Conservation (phyloP, 2,797 vertebrate genomes). For the Octomys mimax region DNA sequence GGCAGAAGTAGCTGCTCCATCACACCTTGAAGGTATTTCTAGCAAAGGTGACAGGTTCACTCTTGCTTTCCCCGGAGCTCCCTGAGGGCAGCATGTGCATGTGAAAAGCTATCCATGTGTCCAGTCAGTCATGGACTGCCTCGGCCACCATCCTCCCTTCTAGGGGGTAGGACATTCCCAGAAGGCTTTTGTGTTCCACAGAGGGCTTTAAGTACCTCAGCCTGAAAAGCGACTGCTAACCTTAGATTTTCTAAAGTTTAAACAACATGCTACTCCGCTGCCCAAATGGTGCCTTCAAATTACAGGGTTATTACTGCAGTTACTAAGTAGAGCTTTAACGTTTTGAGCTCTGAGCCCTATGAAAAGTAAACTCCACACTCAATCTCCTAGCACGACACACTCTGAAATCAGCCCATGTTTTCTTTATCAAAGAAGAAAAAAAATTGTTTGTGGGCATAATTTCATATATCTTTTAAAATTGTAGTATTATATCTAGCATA, state of each 20-base stretch:
- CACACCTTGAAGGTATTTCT: background rate
- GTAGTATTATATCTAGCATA: background rate
- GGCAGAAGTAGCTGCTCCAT: background rate
- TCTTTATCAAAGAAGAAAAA: background rate
- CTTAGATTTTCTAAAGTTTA: conserved; percentile 66
- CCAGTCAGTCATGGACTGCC: background rate
- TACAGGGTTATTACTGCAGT: background rate
- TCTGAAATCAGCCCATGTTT: background rate
- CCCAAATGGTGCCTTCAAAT: conserved; percentile 39
- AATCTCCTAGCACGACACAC: background rate
- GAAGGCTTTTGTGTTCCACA: conserved; percentile 86
- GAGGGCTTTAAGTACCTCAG: conserved; percentile 89
- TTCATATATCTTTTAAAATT: background rate
- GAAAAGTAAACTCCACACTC: conserved; percentile 15
- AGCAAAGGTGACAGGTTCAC: background rate
- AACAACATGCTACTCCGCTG: background rate
- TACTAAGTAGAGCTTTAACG: background rate
- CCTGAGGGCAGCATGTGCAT: background rate
- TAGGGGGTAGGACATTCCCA: conserved; percentile 80
- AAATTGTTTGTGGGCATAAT: background rate
- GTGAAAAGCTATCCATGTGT: background rate
- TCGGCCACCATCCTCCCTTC: conserved; percentile 44
- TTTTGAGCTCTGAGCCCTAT: background rate
- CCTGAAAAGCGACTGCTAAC: conserved; percentile 86
- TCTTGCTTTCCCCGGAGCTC: background rate